Base-by-base conservation (phyloP, 2,888 invertebrate species). In the Callyntrura guangdongensis region DNA sequence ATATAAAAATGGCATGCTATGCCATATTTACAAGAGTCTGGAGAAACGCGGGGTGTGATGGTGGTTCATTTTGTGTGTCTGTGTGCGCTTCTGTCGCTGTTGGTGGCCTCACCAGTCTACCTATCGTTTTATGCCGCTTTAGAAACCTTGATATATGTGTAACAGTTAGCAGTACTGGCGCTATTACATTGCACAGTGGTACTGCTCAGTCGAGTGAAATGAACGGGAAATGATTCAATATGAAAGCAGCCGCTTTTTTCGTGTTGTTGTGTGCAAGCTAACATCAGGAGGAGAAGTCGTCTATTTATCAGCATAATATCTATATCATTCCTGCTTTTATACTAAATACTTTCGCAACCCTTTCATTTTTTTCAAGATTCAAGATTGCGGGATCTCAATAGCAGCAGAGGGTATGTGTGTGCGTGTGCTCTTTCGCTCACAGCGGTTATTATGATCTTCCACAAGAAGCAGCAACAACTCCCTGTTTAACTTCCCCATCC, bases 221-320 rank as follows among this genome's bases (percentile, higher is more conserved):
- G 87, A 91, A 91, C 87, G 87, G 90, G 91, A 91, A 91, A 91
- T 87, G 84, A 91, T 91, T 91, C 91, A 87, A 91, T 91, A 87
- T 69, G 91, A 86, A 91, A 84, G 69, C 81, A 83, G 87, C 85
- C 79, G 77, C 86, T 25, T 79, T 81, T 67, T 86, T 79, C 85
- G 81, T 86, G 85, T 45, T 90, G 87, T 81, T 64, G 69, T 25
- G 20, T 69, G 36, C 27, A 14, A n/a, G 14, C 49, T 74, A 25
- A 49, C 64, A 47, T 64, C 12, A 22, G 17, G 14, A 36, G 22
- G 77, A 59, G 45, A 61, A 59, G 81, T 20, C 17, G n/a, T 59
- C 36, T 47, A 49, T 86, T 86, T 79, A 77, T 79, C 86, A 64
- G 67, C 86, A 86, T 77, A 77, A 5, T 27, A 11, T 77, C 3